phyloP scores from a whole-genome alignment of 2,888 invertebrate genomes.

The Aspidiotus destructor region DNA sequence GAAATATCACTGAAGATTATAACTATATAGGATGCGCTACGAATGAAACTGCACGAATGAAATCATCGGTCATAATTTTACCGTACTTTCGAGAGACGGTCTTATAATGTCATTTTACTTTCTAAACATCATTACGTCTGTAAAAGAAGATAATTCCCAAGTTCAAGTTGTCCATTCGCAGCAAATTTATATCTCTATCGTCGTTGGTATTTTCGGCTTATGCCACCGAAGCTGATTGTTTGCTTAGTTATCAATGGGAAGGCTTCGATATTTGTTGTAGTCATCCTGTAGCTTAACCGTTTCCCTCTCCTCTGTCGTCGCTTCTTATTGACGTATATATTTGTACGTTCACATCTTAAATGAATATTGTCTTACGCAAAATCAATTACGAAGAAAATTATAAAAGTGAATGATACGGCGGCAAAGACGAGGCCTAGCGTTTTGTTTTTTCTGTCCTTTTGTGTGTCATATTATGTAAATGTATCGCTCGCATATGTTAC shows the following conservation, averaged over 20 bases:
- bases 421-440: background rate
- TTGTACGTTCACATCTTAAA: background rate
- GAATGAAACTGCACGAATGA: constrained; percentile 12
- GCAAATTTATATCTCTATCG: background rate
- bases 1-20: no score
- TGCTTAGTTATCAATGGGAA: background rate
- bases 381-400: constrained; percentile 6
- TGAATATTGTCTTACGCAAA: constrained; percentile 5
- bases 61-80: constrained; percentile 27
- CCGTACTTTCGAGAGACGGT: constrained; percentile 9
- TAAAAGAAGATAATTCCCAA: constrained; percentile 20
- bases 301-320: background rate
- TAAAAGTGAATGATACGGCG: background rate
- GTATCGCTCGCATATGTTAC: background rate
- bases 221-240: background rate
- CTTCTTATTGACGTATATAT: background rate
- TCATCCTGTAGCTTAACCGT: background rate
- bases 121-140: constrained; percentile 23
- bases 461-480: background rate
- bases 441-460: background rate
- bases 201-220: no score
- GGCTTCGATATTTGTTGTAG: background rate
- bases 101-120: constrained; percentile 28
- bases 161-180: constrained; percentile 16
- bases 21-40: background rate